Evolutionary conservation across 2,113 vertebrate genomes (phyloP).

Genomic region (Takifugu flavidus): DNA sequence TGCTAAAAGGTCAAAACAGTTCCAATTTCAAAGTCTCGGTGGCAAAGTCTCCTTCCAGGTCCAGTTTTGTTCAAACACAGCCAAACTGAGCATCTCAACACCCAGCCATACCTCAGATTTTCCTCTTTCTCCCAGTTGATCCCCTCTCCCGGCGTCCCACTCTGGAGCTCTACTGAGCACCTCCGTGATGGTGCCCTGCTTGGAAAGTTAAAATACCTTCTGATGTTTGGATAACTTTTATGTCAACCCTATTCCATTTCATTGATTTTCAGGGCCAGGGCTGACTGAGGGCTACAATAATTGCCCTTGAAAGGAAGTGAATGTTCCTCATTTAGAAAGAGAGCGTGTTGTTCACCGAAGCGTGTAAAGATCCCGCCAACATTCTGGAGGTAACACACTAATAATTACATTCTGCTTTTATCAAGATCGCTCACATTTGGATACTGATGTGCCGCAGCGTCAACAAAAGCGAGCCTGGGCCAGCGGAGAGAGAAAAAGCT

Average conservation of each 20-base stretch:
- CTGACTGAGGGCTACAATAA: conserved; percentile 68
- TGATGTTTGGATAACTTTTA: conserved; percentile 24
- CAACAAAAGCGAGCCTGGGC: conserved; percentile 55
- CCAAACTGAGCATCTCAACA: too few relatives aligned
- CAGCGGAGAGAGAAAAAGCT: conserved; percentile 57
- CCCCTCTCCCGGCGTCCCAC: too few relatives aligned
- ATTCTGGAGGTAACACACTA: conserved; percentile 50
- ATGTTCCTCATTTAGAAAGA: conserved; percentile 53
- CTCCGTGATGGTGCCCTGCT: too few relatives aligned
- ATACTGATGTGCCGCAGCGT: conserved; percentile 41
- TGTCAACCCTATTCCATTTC: conserved; percentile 14
- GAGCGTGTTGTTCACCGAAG: conserved; percentile 58
- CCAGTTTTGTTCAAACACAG: too few relatives aligned
- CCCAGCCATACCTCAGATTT: too few relatives aligned
- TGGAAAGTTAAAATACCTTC: background rate
- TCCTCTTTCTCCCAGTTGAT: too few relatives aligned
- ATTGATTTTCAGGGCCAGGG: conserved; percentile 42
- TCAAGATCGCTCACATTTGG: conserved; percentile 66
- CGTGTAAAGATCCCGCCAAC: conserved; percentile 65
- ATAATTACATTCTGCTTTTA: conserved; percentile 72
- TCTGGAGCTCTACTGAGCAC: too few relatives aligned
- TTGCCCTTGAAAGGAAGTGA: conserved; percentile 60
- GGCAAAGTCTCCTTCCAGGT: too few relatives aligned
- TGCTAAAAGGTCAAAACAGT: too few relatives aligned
- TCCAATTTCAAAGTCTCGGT: too few relatives aligned